Evolutionary conservation across 2,888 invertebrate genomes (phyloP).

Genomic region (Silvanus unidentatus): DNA sequence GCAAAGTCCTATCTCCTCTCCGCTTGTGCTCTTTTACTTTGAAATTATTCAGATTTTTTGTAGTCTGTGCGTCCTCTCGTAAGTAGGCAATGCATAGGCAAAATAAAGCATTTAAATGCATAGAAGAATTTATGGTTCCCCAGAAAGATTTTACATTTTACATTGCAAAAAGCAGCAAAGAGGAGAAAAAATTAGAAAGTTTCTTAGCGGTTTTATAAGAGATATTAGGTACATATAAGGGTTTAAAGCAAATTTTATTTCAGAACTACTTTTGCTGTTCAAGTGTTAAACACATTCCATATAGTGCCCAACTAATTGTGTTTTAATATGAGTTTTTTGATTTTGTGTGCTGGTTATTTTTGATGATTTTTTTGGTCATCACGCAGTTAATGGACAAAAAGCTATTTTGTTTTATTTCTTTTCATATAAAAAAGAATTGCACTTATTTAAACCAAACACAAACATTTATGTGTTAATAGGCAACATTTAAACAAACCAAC

Average conservation of each 20-base stretch:
- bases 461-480: too few species aligned
- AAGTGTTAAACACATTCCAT: too few species aligned
- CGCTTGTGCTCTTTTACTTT: conserved; percentile 6
- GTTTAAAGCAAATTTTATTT: background rate
- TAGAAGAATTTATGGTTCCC: conserved; percentile 44
- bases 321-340: too few species aligned
- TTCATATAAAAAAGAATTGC: too few species aligned
- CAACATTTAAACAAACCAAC: too few species aligned
- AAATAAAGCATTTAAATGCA: conserved; percentile 47
- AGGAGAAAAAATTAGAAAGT: conserved; percentile 40
- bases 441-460: too few species aligned
- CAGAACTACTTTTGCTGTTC: too few species aligned
- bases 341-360: too few species aligned
- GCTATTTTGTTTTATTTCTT: too few species aligned
- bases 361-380: too few species aligned
- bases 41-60: conserved; percentile 36
- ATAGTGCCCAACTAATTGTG: too few species aligned
- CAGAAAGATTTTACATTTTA: conserved; percentile 35
- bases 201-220: conserved; percentile 31
- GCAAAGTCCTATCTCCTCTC: conserved; percentile 12
- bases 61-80: conserved; percentile 12
- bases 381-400: too few species aligned
- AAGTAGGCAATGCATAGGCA: conserved; percentile 27
- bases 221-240: conserved; percentile 6
- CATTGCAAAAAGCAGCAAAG: conserved; percentile 27